These are phyloP conservation scores for Leptoteleia sp. DNA, from an alignment of 1,140 invertebrate genomes.

Conservation along the genomic window DNA sequence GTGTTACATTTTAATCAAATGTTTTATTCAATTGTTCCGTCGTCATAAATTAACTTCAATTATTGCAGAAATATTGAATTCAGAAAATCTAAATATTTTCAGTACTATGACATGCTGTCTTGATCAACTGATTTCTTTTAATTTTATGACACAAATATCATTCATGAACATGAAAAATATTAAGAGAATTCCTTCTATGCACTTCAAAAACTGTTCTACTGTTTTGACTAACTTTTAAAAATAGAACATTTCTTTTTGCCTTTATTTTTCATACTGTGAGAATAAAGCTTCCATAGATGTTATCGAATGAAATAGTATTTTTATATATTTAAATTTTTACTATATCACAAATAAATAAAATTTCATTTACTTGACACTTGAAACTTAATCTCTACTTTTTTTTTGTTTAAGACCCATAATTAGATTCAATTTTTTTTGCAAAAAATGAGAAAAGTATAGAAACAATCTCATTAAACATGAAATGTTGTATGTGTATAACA, in stretches of 20 bases:
- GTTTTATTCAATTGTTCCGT: slow-evolving; percentile 33
- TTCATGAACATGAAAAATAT: slow-evolving; percentile 28
- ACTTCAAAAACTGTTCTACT: slow-evolving; percentile 27
- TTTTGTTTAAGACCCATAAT: too few relatives aligned
- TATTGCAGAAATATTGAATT: too few relatives aligned
- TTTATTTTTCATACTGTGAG: slow-evolving; percentile 15
- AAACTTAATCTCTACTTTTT: too few relatives aligned
- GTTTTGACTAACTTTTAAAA: slow-evolving; percentile 38
- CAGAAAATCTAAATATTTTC: too few relatives aligned
- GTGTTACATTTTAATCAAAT: slow-evolving; percentile 58
- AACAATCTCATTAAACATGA: slow-evolving; percentile 18
- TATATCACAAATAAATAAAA: too few relatives aligned
- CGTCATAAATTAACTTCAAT: neutral
- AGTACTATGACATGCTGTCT: too few relatives aligned
- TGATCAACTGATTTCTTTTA: too few relatives aligned
- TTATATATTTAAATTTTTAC: neutral
- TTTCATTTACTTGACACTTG: too few relatives aligned
- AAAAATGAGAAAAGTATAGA: slow-evolving; percentile 7
- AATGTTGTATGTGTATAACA: slow-evolving; percentile 60
- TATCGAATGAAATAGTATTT: slow-evolving; percentile 33
- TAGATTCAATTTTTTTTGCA: too few relatives aligned
- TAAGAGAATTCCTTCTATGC: slow-evolving; percentile 17
- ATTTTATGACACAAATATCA: slow-evolving; percentile 8
- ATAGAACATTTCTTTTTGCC: slow-evolving; percentile 31
- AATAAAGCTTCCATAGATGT: slow-evolving; percentile 5